Evolutionary conservation across 2,797 vertebrate species (phyloP), one percentile per base, ranked within the genome.

Genomic region (Silurus lanzhouensis): DNA sequence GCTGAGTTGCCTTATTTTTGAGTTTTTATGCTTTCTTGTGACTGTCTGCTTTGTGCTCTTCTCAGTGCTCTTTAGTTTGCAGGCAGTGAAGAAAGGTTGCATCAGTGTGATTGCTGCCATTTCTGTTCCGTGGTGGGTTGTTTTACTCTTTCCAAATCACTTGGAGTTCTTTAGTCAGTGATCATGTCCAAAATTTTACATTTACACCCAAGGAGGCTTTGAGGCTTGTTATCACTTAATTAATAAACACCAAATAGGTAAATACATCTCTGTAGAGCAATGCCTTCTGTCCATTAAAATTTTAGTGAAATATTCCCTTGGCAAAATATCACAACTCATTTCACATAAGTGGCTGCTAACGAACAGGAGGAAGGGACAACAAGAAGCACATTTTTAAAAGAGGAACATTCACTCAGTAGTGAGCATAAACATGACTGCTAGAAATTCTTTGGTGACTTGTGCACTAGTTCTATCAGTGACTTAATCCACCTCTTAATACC

Each of bases 11-110:
- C 25, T 67, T 67, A 27, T 74, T 17, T 87, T 82, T 91, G 74
- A 87, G 67, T 44, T 17, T 27, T 9, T 14, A 46, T 70, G 60
- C 66, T 25, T 83, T n/a, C 20, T 27, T 27, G 75, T 81, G 74
- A 71, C 72, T 81, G 76, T 87, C 66, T 63, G 82, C 80, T 67
- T 74, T 84, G 66, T 77, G 83, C 74, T 12, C 83, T 72, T 0
- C 81, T 77, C 83, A 77, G 38, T 77, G 83, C 25, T 75, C 61
- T 67, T 46, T 76, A 17, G 64, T 67, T 31, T 67, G 25, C 71
- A 75, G 44, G 17, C 70, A 67, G 64, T 76, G 71, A 17, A 57
- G 25, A 84, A 27, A n/a, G 6, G 6, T 84, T 7, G 25, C 71
- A 52, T 52, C 46, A 74, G 44, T 22, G 13, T 67, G 13, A 27